phyloP scores from a whole-genome alignment of 1,140 invertebrate genomes.

The Phenacoccus solenopsis region DNA sequence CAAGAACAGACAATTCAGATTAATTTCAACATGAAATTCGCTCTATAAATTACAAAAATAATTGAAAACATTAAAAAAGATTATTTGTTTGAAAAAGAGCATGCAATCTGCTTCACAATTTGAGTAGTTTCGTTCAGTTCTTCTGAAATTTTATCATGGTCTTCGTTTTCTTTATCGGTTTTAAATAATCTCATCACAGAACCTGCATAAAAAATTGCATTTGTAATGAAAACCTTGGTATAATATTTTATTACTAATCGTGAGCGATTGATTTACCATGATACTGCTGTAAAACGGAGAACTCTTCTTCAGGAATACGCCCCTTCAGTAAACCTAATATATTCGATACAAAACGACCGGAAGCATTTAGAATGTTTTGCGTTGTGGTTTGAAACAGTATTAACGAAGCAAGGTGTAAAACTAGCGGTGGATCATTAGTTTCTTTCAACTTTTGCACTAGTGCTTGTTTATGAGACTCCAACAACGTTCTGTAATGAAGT shows the following conservation, averaged over 20 bases:
- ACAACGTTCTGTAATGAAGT: constrained; percentile 39
- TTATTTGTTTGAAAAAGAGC: not conserved
- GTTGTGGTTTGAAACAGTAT: constrained; percentile 70
- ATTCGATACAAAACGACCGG: constrained; percentile 75
- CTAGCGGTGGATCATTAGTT: constrained; percentile 57
- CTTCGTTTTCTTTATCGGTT: not conserved
- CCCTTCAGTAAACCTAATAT: constrained; percentile 59
- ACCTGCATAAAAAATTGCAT: not conserved
- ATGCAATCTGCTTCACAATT: not conserved
- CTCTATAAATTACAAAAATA: not conserved
- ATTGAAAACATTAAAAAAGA: not conserved
- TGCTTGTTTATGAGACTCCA: constrained; percentile 63
- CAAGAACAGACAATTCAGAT: not conserved
- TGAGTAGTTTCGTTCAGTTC: not conserved
- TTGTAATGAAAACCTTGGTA: not conserved
- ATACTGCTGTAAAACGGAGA: constrained; percentile 48
- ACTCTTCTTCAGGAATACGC: constrained; percentile 49
- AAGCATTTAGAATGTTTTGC: constrained; percentile 73
- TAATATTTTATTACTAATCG: too few species aligned
- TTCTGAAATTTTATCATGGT: not conserved
- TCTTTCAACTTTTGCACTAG: constrained; percentile 33
- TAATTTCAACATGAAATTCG: too few species aligned
- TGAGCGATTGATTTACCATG: constrained; percentile 61
- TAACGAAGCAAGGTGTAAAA: constrained; percentile 66
- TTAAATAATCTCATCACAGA: not conserved